Evolutionary conservation across 2,888 invertebrate genomes (phyloP), one percentile per base, ranked within the genome.

Genomic region (Phalera bucephala): DNA sequence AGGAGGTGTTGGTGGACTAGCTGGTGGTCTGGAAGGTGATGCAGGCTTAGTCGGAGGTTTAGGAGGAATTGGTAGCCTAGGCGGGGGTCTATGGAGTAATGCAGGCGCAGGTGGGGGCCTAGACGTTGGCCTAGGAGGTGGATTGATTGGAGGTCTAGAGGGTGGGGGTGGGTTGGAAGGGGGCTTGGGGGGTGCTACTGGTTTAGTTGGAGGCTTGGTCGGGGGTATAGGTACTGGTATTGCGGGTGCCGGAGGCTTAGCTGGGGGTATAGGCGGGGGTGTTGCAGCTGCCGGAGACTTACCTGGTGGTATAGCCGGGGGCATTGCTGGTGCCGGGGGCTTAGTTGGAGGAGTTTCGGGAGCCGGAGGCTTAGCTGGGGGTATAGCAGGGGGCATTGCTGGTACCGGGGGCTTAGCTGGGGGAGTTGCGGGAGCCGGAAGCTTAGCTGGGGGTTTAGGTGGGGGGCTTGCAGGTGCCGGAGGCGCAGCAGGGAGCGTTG

Each of bases 111-210:
- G 8, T n/a, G 21, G 21, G 0, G 19, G 32, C 1, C 0, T 7
- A 0, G 20, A 1, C 41, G 33, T 7, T 7, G 17, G 17, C n/a
- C n/a, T 14, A n/a, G 33, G 21, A 7, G 33, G 31, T 6, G 20
- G 31, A 0, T 11, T 29, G 4, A 11, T 6, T 20, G 30, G 22
- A 9, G 22, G 12, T 4, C 8, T 30, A 20, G 25, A 10, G 13
- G 33, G 12, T 12, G 33, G n/a, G n/a, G 29, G 14, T 6, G 27
- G 22, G 2, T 2, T 29, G n/a, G 42, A 23, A 1, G 40, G 33
- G 1, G 45, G 36, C 3, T 0, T 20, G 4, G 40, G 32, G 9
- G 33, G 19, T 6, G 31, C 10, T n/a, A 21, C 8, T 2, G 29
- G 12, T 0, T 14, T 14, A 15, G 20, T 3, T 9, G 30, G 15